Evolutionary conservation across 2,113 vertebrate genomes (phyloP).

Genomic region (Neodon shergylaensis): DNA sequence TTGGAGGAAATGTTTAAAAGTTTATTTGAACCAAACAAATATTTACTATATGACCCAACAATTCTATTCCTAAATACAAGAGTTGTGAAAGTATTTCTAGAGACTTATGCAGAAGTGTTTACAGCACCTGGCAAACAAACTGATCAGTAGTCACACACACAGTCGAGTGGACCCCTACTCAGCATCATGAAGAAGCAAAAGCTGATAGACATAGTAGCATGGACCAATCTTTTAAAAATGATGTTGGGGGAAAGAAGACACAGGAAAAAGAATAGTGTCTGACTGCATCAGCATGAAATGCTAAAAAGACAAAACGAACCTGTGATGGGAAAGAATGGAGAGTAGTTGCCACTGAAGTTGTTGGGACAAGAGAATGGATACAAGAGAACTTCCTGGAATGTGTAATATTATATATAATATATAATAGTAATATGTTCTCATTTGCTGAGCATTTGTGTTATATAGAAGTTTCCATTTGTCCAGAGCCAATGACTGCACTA

Average conservation of each 20-base stretch:
- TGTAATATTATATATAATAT: too few species aligned
- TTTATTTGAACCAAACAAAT: conserved; percentile 3
- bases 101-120: background rate
- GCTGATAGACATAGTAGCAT: background rate
- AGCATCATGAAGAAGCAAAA: background rate
- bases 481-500: background rate
- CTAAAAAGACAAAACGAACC: conserved; percentile 12
- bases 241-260: background rate
- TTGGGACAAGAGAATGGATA: background rate
- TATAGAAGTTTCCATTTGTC: background rate
- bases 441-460: background rate
- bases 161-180: background rate
- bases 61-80: background rate
- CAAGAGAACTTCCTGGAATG: background rate
- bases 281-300: background rate
- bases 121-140: background rate
- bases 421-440: background rate
- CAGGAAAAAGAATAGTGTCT: background rate
- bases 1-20: background rate
- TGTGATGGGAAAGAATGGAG: background rate
- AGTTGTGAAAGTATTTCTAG: background rate
- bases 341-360: background rate
- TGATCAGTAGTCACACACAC: background rate
- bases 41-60: background rate
- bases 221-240: background rate